These are phyloP conservation scores for Chironomus tentans DNA, from an alignment of 2,888 invertebrate species.

Conservation along the genomic window DNA sequence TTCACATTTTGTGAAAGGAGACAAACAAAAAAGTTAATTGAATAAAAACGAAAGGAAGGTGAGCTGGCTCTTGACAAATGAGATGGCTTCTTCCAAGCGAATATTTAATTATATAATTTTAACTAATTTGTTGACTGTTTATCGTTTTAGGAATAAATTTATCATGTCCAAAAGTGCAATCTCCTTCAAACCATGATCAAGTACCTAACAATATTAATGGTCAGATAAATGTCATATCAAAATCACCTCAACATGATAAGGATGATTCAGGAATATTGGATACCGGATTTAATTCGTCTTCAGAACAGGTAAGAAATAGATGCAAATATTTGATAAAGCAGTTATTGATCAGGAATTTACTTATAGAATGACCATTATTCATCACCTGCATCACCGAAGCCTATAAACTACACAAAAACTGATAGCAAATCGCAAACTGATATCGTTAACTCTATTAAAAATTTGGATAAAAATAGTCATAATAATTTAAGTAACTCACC, in stretches of 20 bases:
- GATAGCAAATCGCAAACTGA: conserved; percentile 8
- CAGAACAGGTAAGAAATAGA: conserved; percentile 28
- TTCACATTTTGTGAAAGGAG: no score
- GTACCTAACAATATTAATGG: not conserved
- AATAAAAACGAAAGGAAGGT: no score
- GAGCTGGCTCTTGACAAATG: no score
- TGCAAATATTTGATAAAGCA: not conserved
- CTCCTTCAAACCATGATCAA: conserved; percentile 17
- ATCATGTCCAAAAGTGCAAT: conserved; percentile 29
- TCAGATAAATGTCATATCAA: conserved; percentile 32
- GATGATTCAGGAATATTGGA: conserved; percentile 47
- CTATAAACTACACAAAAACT: conserved; percentile 8
- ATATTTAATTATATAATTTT: not conserved
- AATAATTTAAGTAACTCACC: conserved; percentile 1
- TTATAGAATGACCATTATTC: conserved; percentile 1
- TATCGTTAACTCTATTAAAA: not conserved
- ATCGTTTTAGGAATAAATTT: conserved; percentile 28
- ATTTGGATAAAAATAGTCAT: conserved; percentile 13
- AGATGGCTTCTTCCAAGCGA: not conserved
- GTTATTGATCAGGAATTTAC: conserved; percentile 9
- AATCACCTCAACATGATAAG: conserved; percentile 48
- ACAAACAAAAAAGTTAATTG: no score
- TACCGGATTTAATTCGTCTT: conserved; percentile 38
- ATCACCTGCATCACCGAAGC: conserved; percentile 16
- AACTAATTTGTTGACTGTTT: not conserved